Conservation (phyloP, 2,888 invertebrate genomes). For the Orthosia gothica region DNA sequence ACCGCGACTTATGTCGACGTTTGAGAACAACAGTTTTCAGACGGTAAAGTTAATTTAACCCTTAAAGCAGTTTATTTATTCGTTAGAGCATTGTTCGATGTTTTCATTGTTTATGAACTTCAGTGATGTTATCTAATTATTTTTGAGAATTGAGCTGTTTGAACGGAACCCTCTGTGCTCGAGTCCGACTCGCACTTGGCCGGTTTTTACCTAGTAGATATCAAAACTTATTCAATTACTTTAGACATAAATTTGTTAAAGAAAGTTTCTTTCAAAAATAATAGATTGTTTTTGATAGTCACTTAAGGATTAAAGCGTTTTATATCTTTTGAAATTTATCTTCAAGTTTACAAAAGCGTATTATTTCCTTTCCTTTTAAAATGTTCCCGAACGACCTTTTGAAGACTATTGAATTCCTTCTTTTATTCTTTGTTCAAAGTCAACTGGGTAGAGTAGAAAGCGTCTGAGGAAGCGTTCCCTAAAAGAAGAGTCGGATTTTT, state of each 20-base stretch:
- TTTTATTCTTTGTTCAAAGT: slow-evolving; percentile 18
- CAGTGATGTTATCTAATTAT: too few species aligned
- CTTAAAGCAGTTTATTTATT: too few species aligned
- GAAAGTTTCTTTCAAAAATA: slow-evolving; percentile 25
- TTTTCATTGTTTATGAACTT: too few species aligned
- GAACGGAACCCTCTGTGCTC: too few species aligned
- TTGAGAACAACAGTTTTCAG: too few species aligned
- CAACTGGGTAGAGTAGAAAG: slow-evolving; percentile 12
- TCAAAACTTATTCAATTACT: slow-evolving; percentile 15
- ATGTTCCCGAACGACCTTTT: slow-evolving; percentile 14
- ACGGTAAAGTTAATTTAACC: too few species aligned
- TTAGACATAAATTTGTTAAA: neutral
- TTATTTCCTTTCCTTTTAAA: slow-evolving; percentile 24
- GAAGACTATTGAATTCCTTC: slow-evolving; percentile 15
- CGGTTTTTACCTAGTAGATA: neutral
- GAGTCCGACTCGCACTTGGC: too few species aligned
- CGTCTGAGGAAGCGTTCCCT: slow-evolving; percentile 3
- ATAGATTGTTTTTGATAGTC: slow-evolving; percentile 26
- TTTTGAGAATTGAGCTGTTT: too few species aligned
- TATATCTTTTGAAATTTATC: slow-evolving; percentile 36
- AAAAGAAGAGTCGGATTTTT: slow-evolving; percentile 28
- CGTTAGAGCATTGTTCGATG: too few species aligned
- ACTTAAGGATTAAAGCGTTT: slow-evolving; percentile 24
- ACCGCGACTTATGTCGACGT: too few species aligned
- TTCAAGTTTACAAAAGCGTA: slow-evolving; percentile 4